Percentiles rank a stretch among this genome's conserved stretches.
phyloP scores from a whole-genome alignment of 2,888 invertebrate species.

The Tinea trinotella region DNA sequence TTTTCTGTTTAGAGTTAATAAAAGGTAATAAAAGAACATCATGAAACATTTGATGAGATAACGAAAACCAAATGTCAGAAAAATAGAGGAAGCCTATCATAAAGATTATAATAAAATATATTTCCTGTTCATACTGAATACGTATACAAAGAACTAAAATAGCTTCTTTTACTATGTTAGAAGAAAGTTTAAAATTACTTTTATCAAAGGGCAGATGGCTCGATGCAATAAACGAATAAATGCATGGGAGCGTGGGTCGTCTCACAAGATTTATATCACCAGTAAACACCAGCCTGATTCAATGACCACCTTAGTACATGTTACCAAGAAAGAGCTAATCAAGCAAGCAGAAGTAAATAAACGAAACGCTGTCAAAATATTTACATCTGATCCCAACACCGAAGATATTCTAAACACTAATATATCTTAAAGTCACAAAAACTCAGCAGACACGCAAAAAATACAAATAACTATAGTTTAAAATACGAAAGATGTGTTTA shows the following conservation, averaged over 20 bases:
- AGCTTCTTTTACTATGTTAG: conserved; percentile 10
- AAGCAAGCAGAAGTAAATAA: conserved; percentile 7
- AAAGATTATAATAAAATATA: conserved; percentile 13
- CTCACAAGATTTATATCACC: conserved; percentile 4
- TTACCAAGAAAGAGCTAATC: conserved; percentile 13
- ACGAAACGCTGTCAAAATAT: conserved; percentile 9
- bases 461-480: background rate
- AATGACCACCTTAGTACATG: conserved; percentile 10
- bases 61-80: conserved; percentile 3
- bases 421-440: conserved; percentile 8
- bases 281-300: conserved; percentile 15
- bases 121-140: background rate
- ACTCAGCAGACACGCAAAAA: background rate
- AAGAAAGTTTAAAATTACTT: conserved; percentile 15
- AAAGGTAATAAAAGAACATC: background rate
- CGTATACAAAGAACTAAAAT: conserved; percentile 17
- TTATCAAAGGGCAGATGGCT: conserved; percentile 17
- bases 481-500: background rate
- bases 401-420: conserved; percentile 2
- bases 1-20: too few species aligned
- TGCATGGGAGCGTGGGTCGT: conserved; percentile 10
- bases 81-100: conserved; percentile 11
- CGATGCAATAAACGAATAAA: conserved; percentile 15
- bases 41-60: conserved; percentile 1
- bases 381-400: conserved; percentile 4